phyloP scores from a whole-genome alignment of 2,888 invertebrate genomes.

The Ennomos erosarius region DNA sequence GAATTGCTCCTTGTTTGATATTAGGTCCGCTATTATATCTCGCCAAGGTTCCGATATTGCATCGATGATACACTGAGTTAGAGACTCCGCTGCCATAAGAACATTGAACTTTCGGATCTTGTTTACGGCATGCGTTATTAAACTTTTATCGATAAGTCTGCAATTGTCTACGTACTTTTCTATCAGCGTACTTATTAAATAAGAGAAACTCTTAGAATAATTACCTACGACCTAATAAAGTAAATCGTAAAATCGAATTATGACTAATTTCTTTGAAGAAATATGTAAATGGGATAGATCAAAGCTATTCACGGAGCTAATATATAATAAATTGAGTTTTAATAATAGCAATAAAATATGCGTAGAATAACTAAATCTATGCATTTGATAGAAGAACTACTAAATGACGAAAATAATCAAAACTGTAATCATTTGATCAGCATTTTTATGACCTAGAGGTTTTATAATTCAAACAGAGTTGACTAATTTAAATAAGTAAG shows the following conservation, averaged over 20 bases:
- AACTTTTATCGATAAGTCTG: slow-evolving; percentile 26
- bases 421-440: slow-evolving; percentile 13
- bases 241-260: slow-evolving; percentile 26
- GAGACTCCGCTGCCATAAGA: slow-evolving; percentile 14
- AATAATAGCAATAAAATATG: slow-evolving; percentile 31
- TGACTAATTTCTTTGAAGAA: slow-evolving; percentile 28
- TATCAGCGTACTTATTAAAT: slow-evolving; percentile 18
- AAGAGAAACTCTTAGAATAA: slow-evolving; percentile 9
- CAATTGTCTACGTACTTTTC: slow-evolving; percentile 14
- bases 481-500: no score
- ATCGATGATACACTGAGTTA: slow-evolving; percentile 47
- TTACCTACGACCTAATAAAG: slow-evolving; percentile 16
- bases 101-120: slow-evolving; percentile 37
- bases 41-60: slow-evolving; percentile 37
- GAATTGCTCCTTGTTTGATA: slow-evolving; percentile 59
- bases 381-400: slow-evolving; percentile 10
- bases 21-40: slow-evolving; percentile 44
- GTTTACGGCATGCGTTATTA: slow-evolving; percentile 35
- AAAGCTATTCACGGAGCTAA: slow-evolving; percentile 26
- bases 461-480: no score
- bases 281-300: slow-evolving; percentile 34
- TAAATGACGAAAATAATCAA: slow-evolving; percentile 17
- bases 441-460: slow-evolving; percentile 2
- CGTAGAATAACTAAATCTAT: slow-evolving; percentile 14
- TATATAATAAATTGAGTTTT: slow-evolving; percentile 36